Conservation (phyloP, 1,140 invertebrate species). For the Mercenaria mercenaria region DNA sequence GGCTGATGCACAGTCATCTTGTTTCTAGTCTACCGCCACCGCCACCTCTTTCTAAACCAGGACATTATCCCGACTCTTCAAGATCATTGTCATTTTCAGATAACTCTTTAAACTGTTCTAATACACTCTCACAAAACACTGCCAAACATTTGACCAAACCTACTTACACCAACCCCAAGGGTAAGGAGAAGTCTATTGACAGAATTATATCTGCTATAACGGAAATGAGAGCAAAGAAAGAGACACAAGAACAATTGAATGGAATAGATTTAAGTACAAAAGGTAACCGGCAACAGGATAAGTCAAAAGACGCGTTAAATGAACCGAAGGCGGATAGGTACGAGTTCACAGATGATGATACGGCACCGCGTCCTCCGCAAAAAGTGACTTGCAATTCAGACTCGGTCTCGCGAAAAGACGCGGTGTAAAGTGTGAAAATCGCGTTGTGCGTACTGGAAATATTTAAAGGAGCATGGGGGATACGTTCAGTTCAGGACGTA, state of each 20-base stretch:
- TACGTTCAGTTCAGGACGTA: no score
- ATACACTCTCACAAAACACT: conserved; percentile 14
- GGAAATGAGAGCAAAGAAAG: conserved; percentile 56
- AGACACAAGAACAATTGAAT: conserved; percentile 57
- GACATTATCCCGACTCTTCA: background rate
- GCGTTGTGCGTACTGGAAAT: no score
- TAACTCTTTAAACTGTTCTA: background rate
- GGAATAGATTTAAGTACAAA: conserved; percentile 62
- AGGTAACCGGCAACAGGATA: background rate
- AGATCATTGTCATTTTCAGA: conserved; percentile 46
- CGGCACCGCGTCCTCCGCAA: background rate
- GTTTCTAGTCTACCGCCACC: conserved; percentile 37
- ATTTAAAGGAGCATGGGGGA: no score
- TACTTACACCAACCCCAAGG: conserved; percentile 13
- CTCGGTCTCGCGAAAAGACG: background rate
- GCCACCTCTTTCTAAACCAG: conserved; percentile 14
- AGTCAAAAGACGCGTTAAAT: background rate
- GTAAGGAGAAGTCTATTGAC: conserved; percentile 53
- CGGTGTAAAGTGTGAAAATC: conserved; percentile 1
- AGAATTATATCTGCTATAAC: conserved; percentile 57
- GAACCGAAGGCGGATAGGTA: conserved; percentile 3
- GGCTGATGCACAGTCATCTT: conserved; percentile 55
- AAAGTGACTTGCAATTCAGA: background rate
- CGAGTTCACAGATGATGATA: conserved; percentile 50
- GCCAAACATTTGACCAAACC: conserved; percentile 12